Percentiles rank a stretch among this genome's conserved stretches.
phyloP scores from a whole-genome alignment of 2,113 vertebrate species.

The Rutilus rutilus region DNA sequence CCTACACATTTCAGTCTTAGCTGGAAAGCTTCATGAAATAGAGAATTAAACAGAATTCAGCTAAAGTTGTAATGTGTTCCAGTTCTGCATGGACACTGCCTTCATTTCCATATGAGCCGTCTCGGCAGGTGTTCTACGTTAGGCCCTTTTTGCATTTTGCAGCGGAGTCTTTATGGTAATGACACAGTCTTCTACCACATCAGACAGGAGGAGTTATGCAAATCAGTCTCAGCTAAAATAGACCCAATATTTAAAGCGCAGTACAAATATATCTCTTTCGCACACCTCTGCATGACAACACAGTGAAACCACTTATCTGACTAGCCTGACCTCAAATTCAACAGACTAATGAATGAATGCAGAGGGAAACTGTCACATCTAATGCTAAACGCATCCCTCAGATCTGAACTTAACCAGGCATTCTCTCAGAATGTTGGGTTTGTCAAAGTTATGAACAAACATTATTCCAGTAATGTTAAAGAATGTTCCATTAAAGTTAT shows the following conservation, averaged over 20 bases:
- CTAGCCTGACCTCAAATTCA: not conserved
- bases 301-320: not conserved
- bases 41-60: not conserved
- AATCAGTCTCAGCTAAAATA: slow-evolving; percentile 25
- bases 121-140: not conserved
- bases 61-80: not conserved
- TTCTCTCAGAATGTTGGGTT: not conserved
- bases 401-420: not conserved
- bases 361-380: not conserved
- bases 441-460: not conserved
- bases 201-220: slow-evolving; percentile 14
- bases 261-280: not conserved
- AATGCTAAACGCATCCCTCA: not conserved
- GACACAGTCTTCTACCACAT: not conserved
- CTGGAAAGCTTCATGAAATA: not conserved
- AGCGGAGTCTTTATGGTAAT: slow-evolving; percentile 7
- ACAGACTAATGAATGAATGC: not conserved
- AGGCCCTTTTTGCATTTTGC: not conserved
- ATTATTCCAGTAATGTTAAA: not conserved
- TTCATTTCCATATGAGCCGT: not conserved
- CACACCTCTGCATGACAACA: not conserved
- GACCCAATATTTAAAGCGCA: not conserved
- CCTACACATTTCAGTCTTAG: not conserved
- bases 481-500: not conserved
- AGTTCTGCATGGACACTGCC: not conserved